Conservation (phyloP, 2,113 vertebrate genomes). For the Grantiella picta region DNA sequence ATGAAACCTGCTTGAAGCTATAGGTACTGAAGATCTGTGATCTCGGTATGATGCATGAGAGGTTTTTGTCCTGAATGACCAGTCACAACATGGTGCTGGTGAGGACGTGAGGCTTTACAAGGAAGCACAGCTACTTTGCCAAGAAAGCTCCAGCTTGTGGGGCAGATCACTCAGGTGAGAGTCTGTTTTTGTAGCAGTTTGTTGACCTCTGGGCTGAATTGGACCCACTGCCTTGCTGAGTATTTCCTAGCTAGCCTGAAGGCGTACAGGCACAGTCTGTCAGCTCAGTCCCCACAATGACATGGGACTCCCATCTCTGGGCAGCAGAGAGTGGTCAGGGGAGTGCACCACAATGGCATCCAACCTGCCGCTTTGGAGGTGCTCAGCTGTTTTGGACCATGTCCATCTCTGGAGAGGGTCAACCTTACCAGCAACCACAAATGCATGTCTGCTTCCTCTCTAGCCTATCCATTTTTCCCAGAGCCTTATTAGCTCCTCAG, state of each 20-base stretch:
- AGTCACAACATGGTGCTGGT: not conserved
- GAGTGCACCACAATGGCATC: not conserved
- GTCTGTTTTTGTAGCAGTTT: not conserved
- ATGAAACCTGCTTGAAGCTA: not conserved
- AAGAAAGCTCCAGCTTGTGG: not conserved
- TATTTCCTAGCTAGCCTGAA: not conserved
- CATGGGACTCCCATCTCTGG: accelerated
- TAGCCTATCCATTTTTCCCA: not conserved
- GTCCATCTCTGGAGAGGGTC: not conserved
- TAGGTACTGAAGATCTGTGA: not conserved
- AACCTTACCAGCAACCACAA: not conserved
- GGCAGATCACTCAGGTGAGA: not conserved
- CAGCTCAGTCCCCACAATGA: not conserved
- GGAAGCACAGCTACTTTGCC: not conserved
- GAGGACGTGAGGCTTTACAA: accelerated
- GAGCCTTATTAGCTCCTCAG: accelerated
- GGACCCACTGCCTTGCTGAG: not conserved
- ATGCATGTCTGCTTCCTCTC: not conserved
- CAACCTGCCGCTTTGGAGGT: not conserved
- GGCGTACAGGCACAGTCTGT: not conserved
- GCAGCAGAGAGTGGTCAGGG: accelerated
- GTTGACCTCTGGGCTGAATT: not conserved
- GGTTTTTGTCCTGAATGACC: not conserved
- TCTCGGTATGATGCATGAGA: not conserved
- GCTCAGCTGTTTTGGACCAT: not conserved